Conservation (phyloP, 2,888 invertebrate genomes). For the Agrilus biguttatus region DNA sequence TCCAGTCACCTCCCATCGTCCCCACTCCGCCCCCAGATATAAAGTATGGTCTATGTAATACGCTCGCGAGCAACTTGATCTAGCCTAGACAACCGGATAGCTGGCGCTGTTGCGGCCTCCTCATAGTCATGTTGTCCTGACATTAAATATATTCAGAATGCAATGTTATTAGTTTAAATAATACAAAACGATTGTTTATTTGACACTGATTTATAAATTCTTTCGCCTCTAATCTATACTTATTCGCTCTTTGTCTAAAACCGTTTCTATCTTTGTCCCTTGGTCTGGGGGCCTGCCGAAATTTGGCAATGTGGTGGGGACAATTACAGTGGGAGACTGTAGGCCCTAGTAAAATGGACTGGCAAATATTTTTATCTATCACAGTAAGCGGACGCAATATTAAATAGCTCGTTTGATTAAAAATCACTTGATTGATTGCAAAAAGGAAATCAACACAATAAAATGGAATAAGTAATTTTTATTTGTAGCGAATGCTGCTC, state of each 20-base stretch:
- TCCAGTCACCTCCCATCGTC: too few relatives aligned
- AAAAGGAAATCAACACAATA: too few relatives aligned
- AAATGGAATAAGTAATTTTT: too few relatives aligned
- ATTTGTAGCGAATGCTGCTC: too few relatives aligned
- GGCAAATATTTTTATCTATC: too few relatives aligned
- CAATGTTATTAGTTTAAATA: slow-evolving; percentile 34
- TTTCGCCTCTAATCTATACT: slow-evolving; percentile 3
- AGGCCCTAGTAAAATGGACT: too few relatives aligned
- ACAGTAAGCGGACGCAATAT: too few relatives aligned
- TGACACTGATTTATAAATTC: slow-evolving; percentile 20
- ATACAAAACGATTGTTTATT: slow-evolving; percentile 28
- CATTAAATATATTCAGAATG: slow-evolving; percentile 32
- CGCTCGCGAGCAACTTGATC: slow-evolving; percentile 7
- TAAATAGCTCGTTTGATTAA: too few relatives aligned
- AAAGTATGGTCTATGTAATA: too few relatives aligned
- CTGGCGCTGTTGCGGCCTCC: slow-evolving; percentile 12
- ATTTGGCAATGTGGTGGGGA: slow-evolving; percentile 10
- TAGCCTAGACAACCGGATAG: slow-evolving; percentile 18
- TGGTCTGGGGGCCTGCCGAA: slow-evolving; percentile 6
- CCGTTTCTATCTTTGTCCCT: slow-evolving; percentile 6
- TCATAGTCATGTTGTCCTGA: slow-evolving; percentile 21
- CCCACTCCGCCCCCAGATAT: too few relatives aligned
- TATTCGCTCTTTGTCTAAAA: slow-evolving; percentile 9
- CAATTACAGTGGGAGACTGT: slow-evolving; percentile 6
- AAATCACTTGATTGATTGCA: too few relatives aligned